Percentiles rank a stretch among this genome's conserved stretches.
Conservation (phyloP, 2,888 invertebrate genomes). For the Uropetala carovei region DNA sequence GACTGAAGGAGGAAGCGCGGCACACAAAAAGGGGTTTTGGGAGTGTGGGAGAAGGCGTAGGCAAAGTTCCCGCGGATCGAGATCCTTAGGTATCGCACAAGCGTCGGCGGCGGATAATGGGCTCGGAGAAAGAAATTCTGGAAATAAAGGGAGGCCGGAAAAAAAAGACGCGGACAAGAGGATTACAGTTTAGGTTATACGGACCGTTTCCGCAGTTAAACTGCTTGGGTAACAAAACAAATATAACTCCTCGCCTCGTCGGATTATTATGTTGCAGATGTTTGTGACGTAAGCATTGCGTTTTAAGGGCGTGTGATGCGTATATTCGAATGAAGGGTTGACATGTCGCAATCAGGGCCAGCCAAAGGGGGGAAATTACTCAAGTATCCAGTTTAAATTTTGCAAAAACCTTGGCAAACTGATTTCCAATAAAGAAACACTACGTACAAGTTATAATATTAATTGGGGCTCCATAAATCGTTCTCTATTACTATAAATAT, state of each 20-base stretch:
- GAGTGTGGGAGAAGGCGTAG: neutral
- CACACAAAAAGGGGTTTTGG: neutral
- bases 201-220: neutral
- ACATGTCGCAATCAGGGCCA: too few species aligned
- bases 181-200: conserved; percentile 3
- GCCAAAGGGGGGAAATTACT: too few species aligned
- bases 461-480: too few species aligned
- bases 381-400: too few species aligned
- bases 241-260: neutral
- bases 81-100: too few species aligned
- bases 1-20: neutral
- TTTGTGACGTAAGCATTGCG: neutral
- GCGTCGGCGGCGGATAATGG: neutral
- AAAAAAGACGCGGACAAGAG: neutral
- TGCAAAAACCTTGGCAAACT: too few species aligned
- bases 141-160: neutral
- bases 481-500: too few species aligned
- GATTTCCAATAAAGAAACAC: too few species aligned
- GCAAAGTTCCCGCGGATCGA: conserved; percentile 18
- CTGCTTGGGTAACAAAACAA: neutral
- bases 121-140: neutral
- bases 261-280: neutral
- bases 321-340: too few species aligned
- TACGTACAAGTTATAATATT: too few species aligned
- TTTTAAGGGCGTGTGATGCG: neutral